Base-by-base conservation (phyloP, 2,113 vertebrate genomes). In the Leptocoma aspasia region DNA sequence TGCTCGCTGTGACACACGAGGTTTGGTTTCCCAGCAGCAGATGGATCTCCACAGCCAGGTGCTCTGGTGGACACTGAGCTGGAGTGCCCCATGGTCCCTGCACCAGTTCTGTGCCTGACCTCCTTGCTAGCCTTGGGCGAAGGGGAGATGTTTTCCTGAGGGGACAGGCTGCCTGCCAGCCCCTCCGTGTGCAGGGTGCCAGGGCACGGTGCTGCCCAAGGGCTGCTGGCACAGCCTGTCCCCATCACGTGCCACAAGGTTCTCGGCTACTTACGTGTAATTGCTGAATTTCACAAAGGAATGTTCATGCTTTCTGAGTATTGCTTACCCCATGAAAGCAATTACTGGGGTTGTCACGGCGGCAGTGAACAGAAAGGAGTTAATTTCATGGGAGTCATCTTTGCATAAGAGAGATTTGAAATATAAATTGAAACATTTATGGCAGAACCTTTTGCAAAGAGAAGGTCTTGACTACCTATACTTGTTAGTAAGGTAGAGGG, bases 351-450 rank as follows among this genome's bases (percentile, higher is more conserved):
- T 69, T 95, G 92, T 92, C 94, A 92, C 49, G 5, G 94, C 1
- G 0, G 78, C 7, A 1, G 63, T 28, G 82, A 90, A 66, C 10
- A 41, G 85, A 92, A 80, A 92, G 79, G 82, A 96, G 79, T 90
- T 94, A 90, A 91, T 95, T 96, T 92, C 93, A 86, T 92, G 94
- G 93, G 94, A 96, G 86, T 88, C 13, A 1, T 91, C 94, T 73
- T 87, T 50, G 85, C 66, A 44, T 82, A 76, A 82, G 71, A 68
- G 65, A 95, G 84, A 91, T 70, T 52, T 70, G 87, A 90, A 92
- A 82, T 73, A 85, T 26, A 87, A 87, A 95, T 94, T 94, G 89
- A 92, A 95, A 87, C 81, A 13, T 94, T 87, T 89, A 91, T 44
- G 54, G 87, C 57, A 80, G 95, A 93, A 71, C 31, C 72, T 89